phyloP scores from a whole-genome alignment of 2,113 vertebrate genomes.

The Mesoclemmys tuberculata region DNA sequence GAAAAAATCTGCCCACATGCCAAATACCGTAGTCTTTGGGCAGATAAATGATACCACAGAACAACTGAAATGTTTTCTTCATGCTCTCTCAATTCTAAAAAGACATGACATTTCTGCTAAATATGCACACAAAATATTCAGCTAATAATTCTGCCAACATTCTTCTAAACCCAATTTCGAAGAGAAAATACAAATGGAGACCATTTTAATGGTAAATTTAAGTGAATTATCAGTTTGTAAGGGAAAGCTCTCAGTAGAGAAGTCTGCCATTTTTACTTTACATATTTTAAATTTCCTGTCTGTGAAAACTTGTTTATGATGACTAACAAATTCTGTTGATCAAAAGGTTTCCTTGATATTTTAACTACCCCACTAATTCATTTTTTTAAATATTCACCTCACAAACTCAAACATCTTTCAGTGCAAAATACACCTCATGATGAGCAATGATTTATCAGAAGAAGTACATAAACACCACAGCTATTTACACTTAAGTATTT shows the following conservation, averaged over 20 bases:
- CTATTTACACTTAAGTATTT: neutral
- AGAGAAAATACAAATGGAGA: neutral
- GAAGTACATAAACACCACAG: neutral
- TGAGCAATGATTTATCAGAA: neutral
- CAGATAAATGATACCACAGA: neutral
- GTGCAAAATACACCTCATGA: neutral
- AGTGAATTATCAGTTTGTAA: neutral
- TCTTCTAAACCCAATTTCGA: neutral
- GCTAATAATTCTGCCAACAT: neutral
- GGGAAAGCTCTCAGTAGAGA: neutral
- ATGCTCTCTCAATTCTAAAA: neutral
- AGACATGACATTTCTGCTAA: neutral
- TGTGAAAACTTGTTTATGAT: neutral
- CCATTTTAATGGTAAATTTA: neutral
- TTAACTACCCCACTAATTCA: neutral
- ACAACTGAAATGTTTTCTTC: fast-evolving
- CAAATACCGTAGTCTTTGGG: neutral
- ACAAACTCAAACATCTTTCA: neutral
- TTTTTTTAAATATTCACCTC: neutral
- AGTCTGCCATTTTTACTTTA: neutral
- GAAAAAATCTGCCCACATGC: neutral
- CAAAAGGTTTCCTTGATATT: neutral
- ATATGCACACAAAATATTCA: neutral
- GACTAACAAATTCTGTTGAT: neutral
- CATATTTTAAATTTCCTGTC: neutral